phyloP scores from a whole-genome alignment of 2,113 vertebrate species.

The Phrynosoma platyrhinos region DNA sequence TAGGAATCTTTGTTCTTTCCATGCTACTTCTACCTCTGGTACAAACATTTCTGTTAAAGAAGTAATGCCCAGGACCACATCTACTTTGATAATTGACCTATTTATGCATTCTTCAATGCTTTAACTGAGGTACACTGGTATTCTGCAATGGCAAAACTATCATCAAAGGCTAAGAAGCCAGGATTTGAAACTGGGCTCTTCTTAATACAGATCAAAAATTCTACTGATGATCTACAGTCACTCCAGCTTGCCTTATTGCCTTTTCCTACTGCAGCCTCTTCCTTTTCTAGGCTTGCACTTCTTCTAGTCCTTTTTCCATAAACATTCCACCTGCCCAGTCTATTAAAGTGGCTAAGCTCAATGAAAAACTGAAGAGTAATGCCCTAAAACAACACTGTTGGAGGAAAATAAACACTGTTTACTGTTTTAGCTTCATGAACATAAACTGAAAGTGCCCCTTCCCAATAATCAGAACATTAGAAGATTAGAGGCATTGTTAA shows the following conservation, averaged over 20 bases:
- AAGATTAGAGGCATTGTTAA: neutral
- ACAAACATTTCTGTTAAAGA: too few species aligned
- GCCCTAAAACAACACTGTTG: neutral
- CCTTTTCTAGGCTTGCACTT: neutral
- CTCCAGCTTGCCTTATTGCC: neutral
- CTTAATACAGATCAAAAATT: neutral
- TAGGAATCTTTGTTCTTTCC: too few species aligned
- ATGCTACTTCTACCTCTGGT: too few species aligned
- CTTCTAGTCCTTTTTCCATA: neutral
- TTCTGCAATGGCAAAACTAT: too few species aligned
- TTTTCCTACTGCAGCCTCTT: neutral
- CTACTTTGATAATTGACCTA: too few species aligned
- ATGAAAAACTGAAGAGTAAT: neutral
- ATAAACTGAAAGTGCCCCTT: neutral
- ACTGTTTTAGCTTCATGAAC: neutral
- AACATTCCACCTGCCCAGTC: neutral
- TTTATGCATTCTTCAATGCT: too few species aligned
- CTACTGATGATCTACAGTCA: neutral
- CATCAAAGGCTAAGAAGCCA: neutral
- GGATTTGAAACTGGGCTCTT: neutral
- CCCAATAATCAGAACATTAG: neutral
- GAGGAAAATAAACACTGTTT: neutral
- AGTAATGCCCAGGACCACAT: too few species aligned
- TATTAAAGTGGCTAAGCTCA: neutral
- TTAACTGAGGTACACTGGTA: too few species aligned